Percentiles rank a stretch among this genome's conserved stretches.
These are phyloP conservation scores for Anableps anableps DNA, from an alignment of 2,797 vertebrate genomes.

Conservation along the genomic window DNA sequence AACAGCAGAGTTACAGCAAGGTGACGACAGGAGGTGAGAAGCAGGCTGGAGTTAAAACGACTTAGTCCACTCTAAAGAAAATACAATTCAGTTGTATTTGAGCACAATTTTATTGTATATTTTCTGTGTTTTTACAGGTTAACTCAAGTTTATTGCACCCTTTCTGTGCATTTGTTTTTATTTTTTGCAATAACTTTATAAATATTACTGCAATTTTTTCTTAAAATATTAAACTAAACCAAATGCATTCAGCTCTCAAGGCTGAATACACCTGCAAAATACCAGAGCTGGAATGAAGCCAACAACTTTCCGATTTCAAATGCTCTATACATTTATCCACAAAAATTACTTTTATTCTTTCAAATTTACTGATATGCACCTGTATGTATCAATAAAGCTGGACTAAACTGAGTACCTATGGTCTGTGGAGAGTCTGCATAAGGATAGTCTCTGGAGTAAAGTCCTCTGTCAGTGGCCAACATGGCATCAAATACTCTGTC, in stretches of 20 bases:
- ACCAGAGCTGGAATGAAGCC: neutral
- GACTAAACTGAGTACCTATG: conserved; percentile 81
- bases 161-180: neutral
- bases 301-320: neutral
- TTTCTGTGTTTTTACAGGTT: neutral
- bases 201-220: too few species aligned
- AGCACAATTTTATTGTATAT: neutral
- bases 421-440: conserved; percentile 92
- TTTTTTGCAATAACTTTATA: too few species aligned
- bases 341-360: neutral
- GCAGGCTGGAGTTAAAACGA: too few species aligned
- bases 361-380: neutral
- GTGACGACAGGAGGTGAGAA: too few species aligned
- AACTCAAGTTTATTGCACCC: too few species aligned
- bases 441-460: conserved; percentile 86
- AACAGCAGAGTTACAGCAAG: too few species aligned
- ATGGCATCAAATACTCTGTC: conserved; percentile 87
- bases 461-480: conserved; percentile 88
- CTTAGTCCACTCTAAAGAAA: too few species aligned
- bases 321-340: neutral
- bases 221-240: neutral
- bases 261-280: neutral
- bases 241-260: neutral
- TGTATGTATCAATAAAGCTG: neutral
- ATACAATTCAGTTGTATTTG: neutral